phyloP scores from a whole-genome alignment of 2,888 invertebrate genomes.

The Beris chalybata region DNA sequence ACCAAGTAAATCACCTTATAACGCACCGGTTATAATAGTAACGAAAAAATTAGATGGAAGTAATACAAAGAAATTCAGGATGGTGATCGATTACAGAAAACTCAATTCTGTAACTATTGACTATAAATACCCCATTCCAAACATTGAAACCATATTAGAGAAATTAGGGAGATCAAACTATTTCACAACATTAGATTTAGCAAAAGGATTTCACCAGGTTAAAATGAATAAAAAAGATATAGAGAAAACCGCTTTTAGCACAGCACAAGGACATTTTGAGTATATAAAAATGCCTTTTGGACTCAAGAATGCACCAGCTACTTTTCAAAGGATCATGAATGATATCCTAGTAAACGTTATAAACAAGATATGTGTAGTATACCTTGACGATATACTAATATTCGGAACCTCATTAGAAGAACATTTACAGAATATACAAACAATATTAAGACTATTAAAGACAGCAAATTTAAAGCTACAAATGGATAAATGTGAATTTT shows the following conservation, averaged over 20 bases:
- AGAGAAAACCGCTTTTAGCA: slow-evolving; percentile 39
- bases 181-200: too few relatives aligned
- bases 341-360: background rate
- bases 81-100: slow-evolving; percentile 8
- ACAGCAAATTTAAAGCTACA: too few relatives aligned
- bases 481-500: too few relatives aligned
- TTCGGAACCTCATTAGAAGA: too few relatives aligned
- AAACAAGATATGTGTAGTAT: slow-evolving; percentile 13
- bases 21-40: slow-evolving; percentile 9
- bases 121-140: slow-evolving; percentile 14
- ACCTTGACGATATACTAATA: too few relatives aligned
- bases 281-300: slow-evolving; percentile 32
- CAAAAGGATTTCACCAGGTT: too few relatives aligned
- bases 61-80: slow-evolving; percentile 11
- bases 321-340: slow-evolving; percentile 43
- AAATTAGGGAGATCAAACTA: slow-evolving; percentile 16
- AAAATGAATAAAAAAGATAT: slow-evolving; percentile 23
- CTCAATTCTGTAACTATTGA: slow-evolving; percentile 13
- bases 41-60: slow-evolving; percentile 12
- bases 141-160: slow-evolving; percentile 13
- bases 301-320: too few relatives aligned
- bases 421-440: too few relatives aligned
- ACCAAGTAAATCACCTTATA: slow-evolving; percentile 18
- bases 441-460: too few relatives aligned
- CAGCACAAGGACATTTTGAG: slow-evolving; percentile 38